These are phyloP conservation scores for Bostrychus sinensis DNA, from an alignment of 2,113 vertebrate species.

Conservation along the genomic window DNA sequence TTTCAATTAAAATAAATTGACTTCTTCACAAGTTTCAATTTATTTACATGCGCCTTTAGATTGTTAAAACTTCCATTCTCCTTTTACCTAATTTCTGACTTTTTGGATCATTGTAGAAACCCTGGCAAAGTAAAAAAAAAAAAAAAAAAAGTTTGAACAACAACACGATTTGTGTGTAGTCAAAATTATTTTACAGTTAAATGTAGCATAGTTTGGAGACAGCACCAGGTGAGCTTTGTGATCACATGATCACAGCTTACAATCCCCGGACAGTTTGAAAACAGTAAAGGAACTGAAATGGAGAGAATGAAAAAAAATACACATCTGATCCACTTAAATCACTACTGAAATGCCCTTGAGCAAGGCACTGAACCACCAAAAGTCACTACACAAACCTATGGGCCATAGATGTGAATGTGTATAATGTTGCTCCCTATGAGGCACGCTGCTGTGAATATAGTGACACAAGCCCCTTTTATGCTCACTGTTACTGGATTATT, in stretches of 20 bases:
- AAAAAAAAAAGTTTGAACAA: slow-evolving; percentile 32
- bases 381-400: slow-evolving; percentile 32
- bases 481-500: not conserved
- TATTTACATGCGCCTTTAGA: not conserved
- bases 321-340: slow-evolving; percentile 34
- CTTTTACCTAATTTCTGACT: not conserved
- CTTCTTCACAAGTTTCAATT: too few species aligned
- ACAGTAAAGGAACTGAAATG: slow-evolving; percentile 13
- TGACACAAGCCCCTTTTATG: not conserved
- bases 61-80: slow-evolving; percentile 5
- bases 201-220: slow-evolving; percentile 63
- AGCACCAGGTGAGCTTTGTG: slow-evolving; percentile 68
- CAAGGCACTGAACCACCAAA: slow-evolving; percentile 70
- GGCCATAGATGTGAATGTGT: slow-evolving; percentile 1
- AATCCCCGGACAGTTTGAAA: slow-evolving; percentile 50
- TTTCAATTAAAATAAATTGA: too few species aligned
- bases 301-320: slow-evolving; percentile 32
- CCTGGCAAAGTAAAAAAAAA: slow-evolving; percentile 39
- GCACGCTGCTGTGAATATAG: not conserved
- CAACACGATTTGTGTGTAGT: slow-evolving; percentile 11
- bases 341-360: slow-evolving; percentile 59
- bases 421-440: not conserved
- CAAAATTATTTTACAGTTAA: slow-evolving; percentile 12
- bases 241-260: slow-evolving; percentile 52
- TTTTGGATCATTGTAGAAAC: slow-evolving; percentile 9